Conservation (phyloP, 2,797 vertebrate genomes). For the Eurystomus glaucurus region DNA sequence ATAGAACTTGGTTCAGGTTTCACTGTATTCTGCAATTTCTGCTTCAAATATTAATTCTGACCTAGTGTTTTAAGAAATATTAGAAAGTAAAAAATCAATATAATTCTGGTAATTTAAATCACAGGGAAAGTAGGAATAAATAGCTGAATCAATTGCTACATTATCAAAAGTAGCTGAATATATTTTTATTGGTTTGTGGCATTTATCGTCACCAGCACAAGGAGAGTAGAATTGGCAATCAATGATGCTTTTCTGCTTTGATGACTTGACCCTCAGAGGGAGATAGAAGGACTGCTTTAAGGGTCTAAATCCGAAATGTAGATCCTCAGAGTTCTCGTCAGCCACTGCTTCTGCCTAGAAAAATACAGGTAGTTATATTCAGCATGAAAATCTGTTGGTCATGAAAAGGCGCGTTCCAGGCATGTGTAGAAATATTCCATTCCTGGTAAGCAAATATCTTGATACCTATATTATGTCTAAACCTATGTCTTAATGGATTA, state of each 20-base stretch:
- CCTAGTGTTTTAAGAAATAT: neutral
- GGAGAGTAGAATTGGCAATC: neutral
- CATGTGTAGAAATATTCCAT: neutral
- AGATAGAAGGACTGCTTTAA: neutral
- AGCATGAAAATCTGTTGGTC: neutral
- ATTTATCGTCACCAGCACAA: neutral
- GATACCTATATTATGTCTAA: neutral
- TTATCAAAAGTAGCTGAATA: neutral
- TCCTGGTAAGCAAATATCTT: neutral
- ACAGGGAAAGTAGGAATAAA: neutral
- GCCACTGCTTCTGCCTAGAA: neutral
- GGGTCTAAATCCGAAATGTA: neutral
- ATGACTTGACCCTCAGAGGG: neutral
- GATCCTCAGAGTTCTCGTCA: neutral
- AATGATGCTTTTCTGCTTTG: neutral
- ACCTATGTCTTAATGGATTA: neutral
- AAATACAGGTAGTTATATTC: neutral
- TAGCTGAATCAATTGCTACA: neutral
- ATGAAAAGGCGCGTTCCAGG: neutral
- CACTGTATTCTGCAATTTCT: neutral
- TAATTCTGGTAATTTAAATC: neutral
- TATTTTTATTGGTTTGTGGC: neutral
- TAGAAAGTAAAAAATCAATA: neutral
- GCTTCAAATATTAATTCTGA: constrained; percentile 4
- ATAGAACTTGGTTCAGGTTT: neutral